These are phyloP conservation scores for Osmoderma eremita DNA, from an alignment of 2,888 invertebrate species.

Conservation along the genomic window DNA sequence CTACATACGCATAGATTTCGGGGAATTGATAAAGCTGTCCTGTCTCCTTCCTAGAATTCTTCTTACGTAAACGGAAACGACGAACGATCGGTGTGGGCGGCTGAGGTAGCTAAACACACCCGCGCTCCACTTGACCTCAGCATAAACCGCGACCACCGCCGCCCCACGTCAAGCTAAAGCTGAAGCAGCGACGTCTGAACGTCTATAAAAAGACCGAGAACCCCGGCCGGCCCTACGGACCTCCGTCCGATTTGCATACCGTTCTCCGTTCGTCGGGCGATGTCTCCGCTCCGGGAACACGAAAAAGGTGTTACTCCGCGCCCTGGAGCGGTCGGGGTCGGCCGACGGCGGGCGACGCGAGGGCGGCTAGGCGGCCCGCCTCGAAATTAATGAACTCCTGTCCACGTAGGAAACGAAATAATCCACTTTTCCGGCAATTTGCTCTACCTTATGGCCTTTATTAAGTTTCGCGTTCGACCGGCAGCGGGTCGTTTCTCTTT, in stretches of 20 bases:
- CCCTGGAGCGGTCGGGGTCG: constrained; percentile 47
- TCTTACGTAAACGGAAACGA: constrained; percentile 27
- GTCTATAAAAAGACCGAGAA: constrained; percentile 43
- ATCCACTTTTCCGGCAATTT: constrained; percentile 64
- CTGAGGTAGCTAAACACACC: constrained; percentile 50
- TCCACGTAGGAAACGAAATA: constrained; percentile 63
- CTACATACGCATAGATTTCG: constrained; percentile 5
- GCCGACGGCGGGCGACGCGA: constrained; percentile 24
- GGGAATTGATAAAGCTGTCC: constrained; percentile 49
- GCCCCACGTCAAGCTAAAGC: constrained; percentile 37
- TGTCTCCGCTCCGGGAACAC: constrained; percentile 61
- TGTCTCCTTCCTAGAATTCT: constrained; percentile 39
- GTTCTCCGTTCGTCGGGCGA: constrained; percentile 59
- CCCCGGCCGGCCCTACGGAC: constrained; percentile 40
- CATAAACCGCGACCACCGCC: constrained; percentile 40
- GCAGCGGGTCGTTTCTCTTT: constrained; percentile 33
- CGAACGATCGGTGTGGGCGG: constrained; percentile 45
- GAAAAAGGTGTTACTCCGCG: constrained; percentile 65
- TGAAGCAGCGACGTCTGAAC: constrained; percentile 35
- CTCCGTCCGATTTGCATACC: constrained; percentile 62
- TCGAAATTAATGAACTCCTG: constrained; percentile 64
- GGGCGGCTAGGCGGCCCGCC: constrained; percentile 44
- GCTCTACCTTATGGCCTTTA: constrained; percentile 50
- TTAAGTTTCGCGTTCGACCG: constrained; percentile 34
- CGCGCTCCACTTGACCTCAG: constrained; percentile 49